phyloP scores from a whole-genome alignment of 2,113 vertebrate genomes.

The Dendropsophus ebraccatus region DNA sequence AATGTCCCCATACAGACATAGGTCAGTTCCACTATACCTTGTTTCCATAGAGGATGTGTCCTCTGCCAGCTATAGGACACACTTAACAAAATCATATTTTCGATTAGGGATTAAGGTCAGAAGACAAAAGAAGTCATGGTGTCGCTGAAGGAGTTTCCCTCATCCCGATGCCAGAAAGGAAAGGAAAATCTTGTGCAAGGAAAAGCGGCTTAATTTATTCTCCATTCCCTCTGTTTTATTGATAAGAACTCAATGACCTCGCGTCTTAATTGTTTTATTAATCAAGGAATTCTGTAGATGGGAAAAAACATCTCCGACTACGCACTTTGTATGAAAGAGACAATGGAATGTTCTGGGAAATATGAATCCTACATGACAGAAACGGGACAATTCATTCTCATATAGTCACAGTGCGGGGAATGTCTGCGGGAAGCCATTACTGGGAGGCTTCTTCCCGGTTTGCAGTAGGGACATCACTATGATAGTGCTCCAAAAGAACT shows the following conservation, averaged over 20 bases:
- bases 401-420: too few species aligned
- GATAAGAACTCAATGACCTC: background rate
- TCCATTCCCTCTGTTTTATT: background rate
- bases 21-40: background rate
- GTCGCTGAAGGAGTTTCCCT: constrained; percentile 8
- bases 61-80: background rate
- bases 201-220: background rate
- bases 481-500: too few species aligned
- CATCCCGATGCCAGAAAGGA: constrained; percentile 29
- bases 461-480: background rate
- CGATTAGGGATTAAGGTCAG: too few species aligned
- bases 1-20: too few species aligned
- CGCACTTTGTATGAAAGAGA: background rate
- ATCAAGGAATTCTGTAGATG: background rate
- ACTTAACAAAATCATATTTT: background rate
- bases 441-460: too few species aligned
- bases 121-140: constrained; percentile 28
- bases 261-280: background rate
- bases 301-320: background rate
- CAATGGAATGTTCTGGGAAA: background rate
- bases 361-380: background rate
- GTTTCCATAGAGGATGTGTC: background rate
- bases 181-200: constrained; percentile 3
- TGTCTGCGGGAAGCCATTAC: background rate
- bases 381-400: too few species aligned